Base-by-base conservation (phyloP, 2,888 invertebrate species). In the Meteorus cinctellus region DNA sequence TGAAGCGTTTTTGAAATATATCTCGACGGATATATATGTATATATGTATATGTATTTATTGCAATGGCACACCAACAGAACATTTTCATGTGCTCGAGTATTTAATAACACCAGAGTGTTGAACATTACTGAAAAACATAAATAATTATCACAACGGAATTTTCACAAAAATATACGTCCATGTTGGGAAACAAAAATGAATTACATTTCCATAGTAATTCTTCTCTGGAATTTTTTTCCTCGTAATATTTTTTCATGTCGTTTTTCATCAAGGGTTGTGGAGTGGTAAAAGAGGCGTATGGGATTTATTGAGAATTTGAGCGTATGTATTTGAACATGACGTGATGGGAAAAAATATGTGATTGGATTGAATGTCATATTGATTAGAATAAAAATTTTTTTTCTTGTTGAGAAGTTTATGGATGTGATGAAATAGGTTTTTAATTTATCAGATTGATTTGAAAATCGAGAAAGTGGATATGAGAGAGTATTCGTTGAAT, bases 21-120 rank as follows among this genome's bases (percentile, higher is more conserved):
- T 36, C 31, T 14, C 45, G 6, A 41, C 48, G 27, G 12, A 6
- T 51, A 31, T 51, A 29, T 19, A 6, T 19, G 6, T 55, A 31
- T 4, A 62, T 29, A n/a, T 27, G n/a, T 16, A 41, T 24, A 36
- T 31, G 31, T 29, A 45, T 41, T 27, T 62, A 63, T 63, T 63
- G 62, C 51, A 34, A 45, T 24, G 63, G 4, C 10, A 3, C 12
- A 41, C n/a, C 19, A 55, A 55, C 19, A 72, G 63, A 72, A 63
- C 48, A 72, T 63, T 63, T 45, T 27, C 72, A 29, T 62, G 48
- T 51, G 63, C 63, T 72, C 48, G 63, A 5, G 72, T 72, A 72
- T 72, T 63, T 72, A 72, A 72, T 72, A 72, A 31, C 48, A n/a
- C 27, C 41, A 45, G 27, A 31, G 55, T 31, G 51, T 51, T 51